phyloP scores from a whole-genome alignment of 2,113 vertebrate species.

The Glareola pratincola region DNA sequence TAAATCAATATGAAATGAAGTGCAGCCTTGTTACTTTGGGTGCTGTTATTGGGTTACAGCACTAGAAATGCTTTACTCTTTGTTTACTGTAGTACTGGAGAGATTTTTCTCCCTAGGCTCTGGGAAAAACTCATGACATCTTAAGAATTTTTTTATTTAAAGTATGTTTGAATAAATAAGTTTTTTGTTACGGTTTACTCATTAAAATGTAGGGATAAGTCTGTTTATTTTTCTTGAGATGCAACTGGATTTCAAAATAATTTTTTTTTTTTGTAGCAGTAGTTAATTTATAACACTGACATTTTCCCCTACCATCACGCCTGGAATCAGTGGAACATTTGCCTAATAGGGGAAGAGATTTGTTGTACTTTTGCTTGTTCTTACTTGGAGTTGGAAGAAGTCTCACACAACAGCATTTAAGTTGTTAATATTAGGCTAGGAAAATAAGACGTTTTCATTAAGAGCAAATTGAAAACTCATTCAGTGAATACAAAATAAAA shows the following conservation, averaged over 20 bases:
- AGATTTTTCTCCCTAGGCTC: neutral
- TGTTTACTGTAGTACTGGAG: neutral
- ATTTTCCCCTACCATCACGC: neutral
- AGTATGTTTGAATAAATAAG: neutral
- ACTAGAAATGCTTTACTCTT: neutral
- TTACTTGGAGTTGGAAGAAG: neutral
- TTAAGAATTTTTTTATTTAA: neutral
- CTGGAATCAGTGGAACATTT: constrained; percentile 3
- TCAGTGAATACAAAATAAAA: neutral
- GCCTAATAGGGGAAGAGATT: neutral
- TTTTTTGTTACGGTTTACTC: neutral
- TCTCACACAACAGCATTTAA: neutral
- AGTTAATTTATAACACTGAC: constrained; percentile 5
- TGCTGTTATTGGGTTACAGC: neutral
- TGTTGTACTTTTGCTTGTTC: neutral
- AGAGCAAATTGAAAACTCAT: neutral
- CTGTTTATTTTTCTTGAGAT: neutral
- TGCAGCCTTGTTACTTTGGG: neutral
- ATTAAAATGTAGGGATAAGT: neutral
- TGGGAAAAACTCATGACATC: neutral
- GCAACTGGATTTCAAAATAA: neutral
- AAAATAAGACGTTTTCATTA: neutral
- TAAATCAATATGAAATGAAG: neutral
- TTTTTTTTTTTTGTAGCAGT: neutral
- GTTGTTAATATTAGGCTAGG: neutral